Percentiles rank a stretch among this genome's conserved stretches.
These are phyloP conservation scores for Hecatera dysodea DNA, from an alignment of 2,888 invertebrate genomes.

Conservation along the genomic window DNA sequence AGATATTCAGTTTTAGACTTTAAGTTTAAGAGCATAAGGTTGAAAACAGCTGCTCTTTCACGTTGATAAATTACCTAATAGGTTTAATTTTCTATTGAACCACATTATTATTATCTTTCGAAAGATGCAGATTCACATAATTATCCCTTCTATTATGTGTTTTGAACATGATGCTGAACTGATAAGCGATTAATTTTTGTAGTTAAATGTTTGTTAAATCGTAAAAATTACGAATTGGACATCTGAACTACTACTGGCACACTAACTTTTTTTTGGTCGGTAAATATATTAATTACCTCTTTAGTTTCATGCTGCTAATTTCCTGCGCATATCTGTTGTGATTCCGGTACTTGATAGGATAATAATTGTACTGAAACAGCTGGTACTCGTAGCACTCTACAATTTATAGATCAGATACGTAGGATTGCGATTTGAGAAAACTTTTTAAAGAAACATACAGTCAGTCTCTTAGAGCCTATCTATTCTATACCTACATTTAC, in stretches of 20 bases:
- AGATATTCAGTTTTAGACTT: slow-evolving; percentile 13
- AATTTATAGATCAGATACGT: background rate
- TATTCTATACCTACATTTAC: background rate
- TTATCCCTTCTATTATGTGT: background rate
- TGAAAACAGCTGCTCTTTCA: background rate
- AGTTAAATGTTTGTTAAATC: background rate
- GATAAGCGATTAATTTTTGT: slow-evolving; percentile 2
- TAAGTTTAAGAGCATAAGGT: background rate
- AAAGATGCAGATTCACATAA: slow-evolving; percentile 18
- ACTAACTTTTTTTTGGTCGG: background rate
- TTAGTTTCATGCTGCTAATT: background rate
- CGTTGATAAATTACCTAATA: slow-evolving; percentile 23
- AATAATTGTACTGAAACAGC: background rate
- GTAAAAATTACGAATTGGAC: background rate
- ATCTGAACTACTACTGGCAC: background rate
- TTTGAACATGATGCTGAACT: slow-evolving; percentile 11
- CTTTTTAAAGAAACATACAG: background rate
- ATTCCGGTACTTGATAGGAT: background rate
- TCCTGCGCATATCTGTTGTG: background rate
- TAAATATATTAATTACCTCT: background rate
- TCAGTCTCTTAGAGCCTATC: background rate
- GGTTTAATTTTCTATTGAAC: slow-evolving; percentile 7
- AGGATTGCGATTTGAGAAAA: background rate
- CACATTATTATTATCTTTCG: slow-evolving; percentile 1
- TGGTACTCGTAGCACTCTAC: too few relatives aligned